Conservation (phyloP, 2,113 vertebrate species). For the Pongo abelii region DNA sequence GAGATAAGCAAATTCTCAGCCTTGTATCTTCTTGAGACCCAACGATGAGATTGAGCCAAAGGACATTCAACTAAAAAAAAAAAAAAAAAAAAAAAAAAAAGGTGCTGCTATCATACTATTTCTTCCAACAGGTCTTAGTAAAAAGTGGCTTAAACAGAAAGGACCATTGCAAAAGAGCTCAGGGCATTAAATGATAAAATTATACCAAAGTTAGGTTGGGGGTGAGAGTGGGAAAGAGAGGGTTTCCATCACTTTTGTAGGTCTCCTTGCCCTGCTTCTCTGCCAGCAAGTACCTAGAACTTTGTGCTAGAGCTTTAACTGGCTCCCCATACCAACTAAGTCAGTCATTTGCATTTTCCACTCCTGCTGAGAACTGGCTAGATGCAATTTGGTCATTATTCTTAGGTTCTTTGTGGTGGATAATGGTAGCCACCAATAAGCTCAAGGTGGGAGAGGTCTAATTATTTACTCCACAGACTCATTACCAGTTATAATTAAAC, state of each 20-base stretch:
- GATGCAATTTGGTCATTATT: not conserved
- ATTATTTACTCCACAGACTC: not conserved
- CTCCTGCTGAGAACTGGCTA: not conserved
- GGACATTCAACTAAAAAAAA: not conserved
- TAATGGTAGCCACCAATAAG: not conserved
- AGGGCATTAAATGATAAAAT: not conserved
- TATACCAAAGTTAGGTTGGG: not conserved
- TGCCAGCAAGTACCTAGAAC: not conserved
- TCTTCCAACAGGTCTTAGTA: not conserved
- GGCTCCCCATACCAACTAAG: not conserved
- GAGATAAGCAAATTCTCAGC: not conserved
- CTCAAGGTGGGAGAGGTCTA: not conserved
- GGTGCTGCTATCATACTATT: not conserved
- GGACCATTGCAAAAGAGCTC: no score
- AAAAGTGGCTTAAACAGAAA: not conserved
- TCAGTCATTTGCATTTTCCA: no score
- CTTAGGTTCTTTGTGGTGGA: not conserved
- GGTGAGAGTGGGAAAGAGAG: not conserved
- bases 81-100: not conserved
- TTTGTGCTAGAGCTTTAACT: not conserved
- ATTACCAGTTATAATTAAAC: not conserved
- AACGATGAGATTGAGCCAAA: not conserved
- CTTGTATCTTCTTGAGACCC: not conserved
- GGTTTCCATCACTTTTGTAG: not conserved
- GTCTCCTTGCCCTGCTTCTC: not conserved